A percentile compares a stretch with the other conserved stretches of the same genome.
Evolutionary conservation across 2,888 invertebrate genomes (phyloP).

Genomic region (Halocaridina rubra): DNA sequence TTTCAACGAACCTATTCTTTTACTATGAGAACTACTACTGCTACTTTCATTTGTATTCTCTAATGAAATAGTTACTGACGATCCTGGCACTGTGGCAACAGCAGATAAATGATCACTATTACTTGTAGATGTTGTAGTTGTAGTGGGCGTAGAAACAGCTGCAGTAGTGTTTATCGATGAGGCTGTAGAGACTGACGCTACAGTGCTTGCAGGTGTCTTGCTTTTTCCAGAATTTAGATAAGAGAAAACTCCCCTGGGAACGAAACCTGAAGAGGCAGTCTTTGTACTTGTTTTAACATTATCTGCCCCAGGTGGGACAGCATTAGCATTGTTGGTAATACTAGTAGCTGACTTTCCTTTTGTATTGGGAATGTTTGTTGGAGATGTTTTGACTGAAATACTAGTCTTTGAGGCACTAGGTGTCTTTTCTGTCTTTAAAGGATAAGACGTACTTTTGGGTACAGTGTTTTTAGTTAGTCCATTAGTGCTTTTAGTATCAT

Average conservation of each 20-base stretch:
- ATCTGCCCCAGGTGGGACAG: background rate
- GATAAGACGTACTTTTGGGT: constrained; percentile 36
- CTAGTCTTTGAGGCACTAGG: background rate
- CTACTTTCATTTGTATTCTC: too few relatives aligned
- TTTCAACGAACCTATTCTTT: background rate
- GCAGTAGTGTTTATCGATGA: background rate
- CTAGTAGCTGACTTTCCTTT: background rate
- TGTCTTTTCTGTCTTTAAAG: background rate
- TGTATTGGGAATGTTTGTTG: background rate
- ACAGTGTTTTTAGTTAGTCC: background rate
- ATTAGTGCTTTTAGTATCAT: background rate
- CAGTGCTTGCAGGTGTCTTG: background rate
- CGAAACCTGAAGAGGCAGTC: background rate
- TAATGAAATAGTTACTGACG: background rate
- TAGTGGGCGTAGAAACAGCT: background rate
- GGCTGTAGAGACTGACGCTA: background rate
- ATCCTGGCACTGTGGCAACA: background rate
- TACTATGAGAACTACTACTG: background rate
- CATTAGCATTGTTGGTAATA: background rate
- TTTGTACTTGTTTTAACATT: background rate
- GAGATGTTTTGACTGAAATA: constrained; percentile 12
- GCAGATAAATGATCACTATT: background rate
- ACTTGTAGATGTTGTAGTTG: constrained; percentile 2
- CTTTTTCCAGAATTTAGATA: constrained; percentile 27
- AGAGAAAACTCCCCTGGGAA: constrained; percentile 38